phyloP scores from a whole-genome alignment of 2,113 vertebrate genomes.

The Larimichthys crocea region DNA sequence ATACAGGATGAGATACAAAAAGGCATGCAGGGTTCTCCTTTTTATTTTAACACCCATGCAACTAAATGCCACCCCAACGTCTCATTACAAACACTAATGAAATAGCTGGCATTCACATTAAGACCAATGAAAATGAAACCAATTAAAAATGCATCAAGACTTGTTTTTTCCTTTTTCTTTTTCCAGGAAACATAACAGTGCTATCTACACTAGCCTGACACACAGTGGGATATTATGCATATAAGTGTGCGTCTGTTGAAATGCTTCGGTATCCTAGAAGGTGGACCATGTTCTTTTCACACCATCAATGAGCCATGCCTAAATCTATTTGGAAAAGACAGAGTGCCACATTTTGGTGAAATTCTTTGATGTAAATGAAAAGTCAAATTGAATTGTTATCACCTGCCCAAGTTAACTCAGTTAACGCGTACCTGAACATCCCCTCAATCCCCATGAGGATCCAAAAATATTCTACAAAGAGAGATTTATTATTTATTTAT shows the following conservation, averaged over 20 bases:
- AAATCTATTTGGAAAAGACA: background rate
- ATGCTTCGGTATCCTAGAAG: background rate
- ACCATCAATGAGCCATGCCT: background rate
- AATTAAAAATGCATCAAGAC: constrained; percentile 67
- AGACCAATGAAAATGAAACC: constrained; percentile 64
- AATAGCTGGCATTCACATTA: constrained; percentile 67
- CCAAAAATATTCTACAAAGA: background rate
- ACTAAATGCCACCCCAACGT: constrained; percentile 58
- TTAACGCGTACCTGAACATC: background rate
- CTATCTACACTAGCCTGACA: constrained; percentile 16
- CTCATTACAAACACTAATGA: constrained; percentile 65
- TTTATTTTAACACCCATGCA: constrained; percentile 57
- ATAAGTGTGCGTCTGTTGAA: background rate
- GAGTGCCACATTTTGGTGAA: background rate
- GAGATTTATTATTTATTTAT: too few species aligned
- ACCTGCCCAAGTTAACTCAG: background rate
- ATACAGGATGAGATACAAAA: constrained; percentile 31
- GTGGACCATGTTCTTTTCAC: background rate
- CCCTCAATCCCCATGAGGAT: background rate
- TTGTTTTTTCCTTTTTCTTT: constrained; percentile 11
- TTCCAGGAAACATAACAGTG: constrained; percentile 13
- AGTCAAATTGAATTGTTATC: background rate
- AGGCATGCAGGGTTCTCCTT: constrained; percentile 9
- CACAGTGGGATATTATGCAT: background rate
- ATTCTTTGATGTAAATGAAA: background rate